Base-by-base conservation (phyloP, 2,888 invertebrate species). In the Volucella bombylans region DNA sequence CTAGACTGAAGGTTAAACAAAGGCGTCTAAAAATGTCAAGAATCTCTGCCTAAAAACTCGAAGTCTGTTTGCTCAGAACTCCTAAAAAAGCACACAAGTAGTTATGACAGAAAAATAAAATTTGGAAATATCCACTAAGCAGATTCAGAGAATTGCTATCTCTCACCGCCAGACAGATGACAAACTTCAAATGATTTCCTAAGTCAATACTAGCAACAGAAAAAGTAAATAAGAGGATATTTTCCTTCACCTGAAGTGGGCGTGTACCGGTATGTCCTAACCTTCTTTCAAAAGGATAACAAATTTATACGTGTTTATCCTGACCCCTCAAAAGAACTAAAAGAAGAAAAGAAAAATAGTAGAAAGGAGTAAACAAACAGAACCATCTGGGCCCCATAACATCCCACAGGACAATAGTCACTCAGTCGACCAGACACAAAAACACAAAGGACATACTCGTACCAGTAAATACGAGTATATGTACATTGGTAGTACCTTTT, bases 331-430 rank as follows among this genome's bases (percentile, higher is more conserved):
- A 52, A 10, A 57, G 23, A 23, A 23, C 23, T 23, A 23, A 23
- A 23, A 23, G 23, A 23, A 23, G 23, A 23, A 23, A 23, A 23
- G 23, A 23, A 23, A 23, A 23, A 23, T 23, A 23, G 23, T 23
- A 23, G 23, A 83, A 79, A 76, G 69, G 61, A 83, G 69, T 80
- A 71, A 78, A 64, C 77, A 78, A 78, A 78, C 64, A 64, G 18
- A 23, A 23, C 65, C 71, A 76, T 67, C 65, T 72, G 31, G 61
- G 67, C 68, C 73, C 65, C 73, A 79, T 65, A 79, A 79, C 73
- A 79, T 71, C 83, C 83, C 79, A 41, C 77, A 77, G 68, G 77
- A 83, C 83, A 83, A 82, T 78, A 82, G 52, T 64, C 78, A 79
- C 59, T 79, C 82, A 79, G 55, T 68, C 68, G 68, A 82, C 78